Evolutionary conservation across 2,888 invertebrate genomes (phyloP).

Genomic region (Drosophila lutescens): DNA sequence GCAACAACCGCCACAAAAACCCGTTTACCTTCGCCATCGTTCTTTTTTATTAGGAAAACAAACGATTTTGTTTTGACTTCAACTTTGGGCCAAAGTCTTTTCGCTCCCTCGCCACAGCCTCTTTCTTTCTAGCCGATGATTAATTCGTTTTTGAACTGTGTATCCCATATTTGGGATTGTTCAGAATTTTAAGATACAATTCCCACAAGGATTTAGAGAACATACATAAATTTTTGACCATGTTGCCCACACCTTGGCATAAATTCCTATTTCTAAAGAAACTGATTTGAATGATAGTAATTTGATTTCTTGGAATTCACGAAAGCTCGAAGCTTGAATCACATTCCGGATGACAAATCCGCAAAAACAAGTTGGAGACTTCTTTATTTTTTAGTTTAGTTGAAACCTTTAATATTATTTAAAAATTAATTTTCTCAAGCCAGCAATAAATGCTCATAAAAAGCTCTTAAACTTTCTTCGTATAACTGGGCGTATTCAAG

Average conservation of each 20-base stretch:
- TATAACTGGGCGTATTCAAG: background rate
- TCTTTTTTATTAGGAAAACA: conserved; percentile 53
- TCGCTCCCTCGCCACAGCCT: conserved; percentile 7
- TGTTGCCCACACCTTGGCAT: conserved; percentile 16
- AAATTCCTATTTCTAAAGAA: conserved; percentile 22
- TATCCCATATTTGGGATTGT: conserved; percentile 5
- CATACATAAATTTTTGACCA: conserved; percentile 17
- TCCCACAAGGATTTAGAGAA: conserved; percentile 37
- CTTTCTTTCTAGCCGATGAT: conserved; percentile 17
- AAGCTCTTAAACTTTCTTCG: conserved; percentile 38
- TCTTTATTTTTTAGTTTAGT: background rate
- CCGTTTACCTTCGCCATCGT: conserved; percentile 59
- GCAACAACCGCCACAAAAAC: conserved; percentile 50
- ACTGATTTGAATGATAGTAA: conserved; percentile 27
- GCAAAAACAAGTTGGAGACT: background rate
- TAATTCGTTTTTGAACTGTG: conserved; percentile 24
- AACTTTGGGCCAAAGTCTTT: conserved; percentile 25
- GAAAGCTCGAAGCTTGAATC: background rate
- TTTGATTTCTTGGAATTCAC: conserved; percentile 22
- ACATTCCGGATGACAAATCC: conserved; percentile 6
- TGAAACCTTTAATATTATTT: background rate
- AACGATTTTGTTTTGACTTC: conserved; percentile 46
- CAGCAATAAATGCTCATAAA: conserved; percentile 40
- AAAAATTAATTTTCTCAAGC: conserved; percentile 1
- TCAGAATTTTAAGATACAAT: background rate